Percentiles rank a stretch among this genome's conserved stretches.
phyloP scores from a whole-genome alignment of 1,140 invertebrate genomes.

The Caenorhabditis brenneri region DNA sequence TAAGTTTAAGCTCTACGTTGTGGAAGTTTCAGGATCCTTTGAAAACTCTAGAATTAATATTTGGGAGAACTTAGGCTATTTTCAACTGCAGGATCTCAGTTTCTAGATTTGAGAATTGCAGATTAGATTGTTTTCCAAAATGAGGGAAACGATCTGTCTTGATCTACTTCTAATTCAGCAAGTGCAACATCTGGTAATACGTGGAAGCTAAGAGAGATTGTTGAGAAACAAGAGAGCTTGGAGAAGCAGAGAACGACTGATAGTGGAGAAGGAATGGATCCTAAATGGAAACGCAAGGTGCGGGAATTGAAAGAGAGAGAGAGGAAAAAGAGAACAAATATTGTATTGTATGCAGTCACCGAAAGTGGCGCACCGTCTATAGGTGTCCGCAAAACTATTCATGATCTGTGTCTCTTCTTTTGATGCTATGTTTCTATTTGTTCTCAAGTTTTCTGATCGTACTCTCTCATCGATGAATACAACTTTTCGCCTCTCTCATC shows the following conservation, averaged over 20 bases:
- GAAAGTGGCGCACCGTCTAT: conserved; percentile 37
- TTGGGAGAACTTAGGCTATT: no score
- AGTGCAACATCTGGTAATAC: background rate
- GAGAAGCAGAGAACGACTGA: conserved; percentile 20
- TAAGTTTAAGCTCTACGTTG: no score
- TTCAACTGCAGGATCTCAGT: no score
- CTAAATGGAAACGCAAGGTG: conserved; percentile 13
- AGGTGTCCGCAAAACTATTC: conserved; percentile 31
- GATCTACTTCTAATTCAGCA: background rate
- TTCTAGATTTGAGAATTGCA: no score
- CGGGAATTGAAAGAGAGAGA: background rate
- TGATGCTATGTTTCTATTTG: background rate
- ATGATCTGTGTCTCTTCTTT: conserved; percentile 2
- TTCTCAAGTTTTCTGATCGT: background rate
- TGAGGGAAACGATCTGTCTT: background rate
- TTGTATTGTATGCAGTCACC: conserved; percentile 42
- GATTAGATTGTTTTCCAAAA: no score
- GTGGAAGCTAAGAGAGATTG: background rate
- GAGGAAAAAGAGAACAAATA: conserved; percentile 42
- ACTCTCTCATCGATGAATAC: background rate
- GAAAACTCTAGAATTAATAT: no score
- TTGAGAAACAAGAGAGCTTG: background rate
- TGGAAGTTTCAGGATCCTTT: no score
- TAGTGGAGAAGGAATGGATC: background rate
- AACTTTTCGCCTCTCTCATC: background rate